These are phyloP conservation scores for Mastigias papua DNA, from an alignment of 30 jellyfish, hydroid and myxozoan genomes.

Conservation along the genomic window DNA sequence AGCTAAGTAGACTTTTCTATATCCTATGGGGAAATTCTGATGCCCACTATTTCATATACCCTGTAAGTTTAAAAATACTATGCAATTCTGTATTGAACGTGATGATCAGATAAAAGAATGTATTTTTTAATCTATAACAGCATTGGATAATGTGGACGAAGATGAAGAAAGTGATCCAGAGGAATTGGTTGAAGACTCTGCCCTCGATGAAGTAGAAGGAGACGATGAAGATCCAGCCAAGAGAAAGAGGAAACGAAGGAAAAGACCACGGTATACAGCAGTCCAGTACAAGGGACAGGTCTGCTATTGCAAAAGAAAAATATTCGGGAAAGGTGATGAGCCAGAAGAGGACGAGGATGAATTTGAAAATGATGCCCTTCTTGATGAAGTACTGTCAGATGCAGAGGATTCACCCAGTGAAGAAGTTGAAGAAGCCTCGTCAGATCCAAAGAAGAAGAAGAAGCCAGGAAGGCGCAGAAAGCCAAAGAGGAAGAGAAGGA, in stretches of 20 bases:
- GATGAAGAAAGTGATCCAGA: neutral
- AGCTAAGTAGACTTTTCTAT: too few relatives aligned
- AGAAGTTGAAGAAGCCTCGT: constrained; percentile 5
- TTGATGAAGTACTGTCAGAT: neutral
- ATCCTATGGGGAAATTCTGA: too few relatives aligned
- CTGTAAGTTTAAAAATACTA: too few relatives aligned
- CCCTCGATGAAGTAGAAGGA: neutral
- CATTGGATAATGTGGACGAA: neutral
- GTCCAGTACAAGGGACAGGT: neutral
- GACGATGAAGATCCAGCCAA: neutral
- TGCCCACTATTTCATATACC: too few relatives aligned
- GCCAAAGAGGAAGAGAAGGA: neutral
- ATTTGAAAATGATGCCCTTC: neutral
- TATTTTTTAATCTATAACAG: neutral
- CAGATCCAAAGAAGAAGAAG: constrained; percentile 10
- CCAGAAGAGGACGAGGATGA: constrained; percentile 17
- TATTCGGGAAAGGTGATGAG: constrained; percentile 1
- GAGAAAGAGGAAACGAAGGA: neutral
- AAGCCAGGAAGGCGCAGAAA: neutral
- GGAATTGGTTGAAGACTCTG: neutral
- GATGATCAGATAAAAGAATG: too few relatives aligned
- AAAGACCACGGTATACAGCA: neutral
- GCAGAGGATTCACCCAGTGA: neutral
- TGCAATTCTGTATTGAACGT: too few relatives aligned
- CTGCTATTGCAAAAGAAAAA: neutral